These are phyloP conservation scores for Drosophila fulvimacula DNA, from an alignment of 2,888 invertebrate genomes.

Conservation along the genomic window DNA sequence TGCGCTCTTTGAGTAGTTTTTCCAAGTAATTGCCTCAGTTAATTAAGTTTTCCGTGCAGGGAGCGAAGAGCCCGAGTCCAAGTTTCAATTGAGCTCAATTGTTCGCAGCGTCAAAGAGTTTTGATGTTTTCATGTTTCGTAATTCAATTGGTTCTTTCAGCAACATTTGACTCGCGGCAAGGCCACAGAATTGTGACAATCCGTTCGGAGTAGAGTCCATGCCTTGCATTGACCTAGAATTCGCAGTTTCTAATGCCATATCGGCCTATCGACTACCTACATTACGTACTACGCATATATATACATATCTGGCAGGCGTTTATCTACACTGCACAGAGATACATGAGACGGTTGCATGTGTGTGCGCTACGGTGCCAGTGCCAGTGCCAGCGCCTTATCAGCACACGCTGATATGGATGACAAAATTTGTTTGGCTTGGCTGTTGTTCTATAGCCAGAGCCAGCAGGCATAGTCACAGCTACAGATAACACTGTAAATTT, in stretches of 20 bases:
- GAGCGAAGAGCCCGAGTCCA: constrained; percentile 24
- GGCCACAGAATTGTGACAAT: constrained; percentile 31
- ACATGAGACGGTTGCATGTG: background rate
- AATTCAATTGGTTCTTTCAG: constrained; percentile 49
- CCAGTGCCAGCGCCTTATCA: constrained; percentile 47
- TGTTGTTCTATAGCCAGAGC: constrained; percentile 17
- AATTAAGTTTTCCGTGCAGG: constrained; percentile 70
- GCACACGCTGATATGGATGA: constrained; percentile 52
- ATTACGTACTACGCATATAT: background rate
- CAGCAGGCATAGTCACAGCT: constrained; percentile 25
- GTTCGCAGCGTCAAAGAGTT: constrained; percentile 48
- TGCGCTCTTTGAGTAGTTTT: constrained; percentile 42
- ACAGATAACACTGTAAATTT: constrained; percentile 54
- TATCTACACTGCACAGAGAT: constrained; percentile 6
- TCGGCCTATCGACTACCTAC: constrained; percentile 25
- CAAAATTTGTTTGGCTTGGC: constrained; percentile 61
- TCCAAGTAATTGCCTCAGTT: constrained; percentile 64
- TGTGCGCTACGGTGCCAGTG: background rate
- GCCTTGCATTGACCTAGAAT: constrained; percentile 52
- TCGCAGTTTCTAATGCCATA: constrained; percentile 27
- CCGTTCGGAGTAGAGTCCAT: constrained; percentile 10
- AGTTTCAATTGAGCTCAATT: constrained; percentile 72
- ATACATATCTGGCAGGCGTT: constrained; percentile 8
- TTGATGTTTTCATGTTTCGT: constrained; percentile 21
- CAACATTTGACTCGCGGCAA: constrained; percentile 41